Evolutionary conservation across 2,113 vertebrate genomes (phyloP).

Genomic region (Dolichallabes microphthalmus): DNA sequence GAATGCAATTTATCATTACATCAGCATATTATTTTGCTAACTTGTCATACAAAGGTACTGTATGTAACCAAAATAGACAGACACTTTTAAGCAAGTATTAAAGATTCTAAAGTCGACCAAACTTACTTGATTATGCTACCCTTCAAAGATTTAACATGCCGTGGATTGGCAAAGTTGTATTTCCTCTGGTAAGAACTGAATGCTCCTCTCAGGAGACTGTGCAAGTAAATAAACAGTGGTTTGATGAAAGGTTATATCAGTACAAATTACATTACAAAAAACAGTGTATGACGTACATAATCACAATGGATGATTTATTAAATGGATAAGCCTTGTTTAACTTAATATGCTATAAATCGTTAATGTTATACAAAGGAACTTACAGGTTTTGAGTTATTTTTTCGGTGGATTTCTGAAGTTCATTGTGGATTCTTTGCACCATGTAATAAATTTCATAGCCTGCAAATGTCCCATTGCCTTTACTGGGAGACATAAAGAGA

Average conservation of each 20-base stretch:
- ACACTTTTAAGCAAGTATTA: not conserved
- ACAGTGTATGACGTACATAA: not conserved
- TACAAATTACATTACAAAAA: too few species aligned
- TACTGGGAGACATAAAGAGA: constrained; percentile 53
- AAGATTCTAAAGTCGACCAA: not conserved
- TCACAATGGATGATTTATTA: not conserved
- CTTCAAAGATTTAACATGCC: constrained; percentile 69
- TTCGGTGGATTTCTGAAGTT: constrained; percentile 63
- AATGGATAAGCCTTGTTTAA: not conserved
- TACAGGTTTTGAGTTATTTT: constrained; percentile 66
- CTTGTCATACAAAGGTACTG: not conserved
- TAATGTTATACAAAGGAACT: constrained; percentile 16
- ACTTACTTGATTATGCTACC: constrained; percentile 70
- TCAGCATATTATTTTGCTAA: not conserved
- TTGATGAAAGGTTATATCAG: not conserved
- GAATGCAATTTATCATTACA: not conserved
- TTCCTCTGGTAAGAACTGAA: constrained; percentile 74
- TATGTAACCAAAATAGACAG: not conserved
- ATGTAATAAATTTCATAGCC: constrained; percentile 71
- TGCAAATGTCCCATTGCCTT: constrained; percentile 66
- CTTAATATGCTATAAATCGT: not conserved
- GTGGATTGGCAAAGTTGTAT: constrained; percentile 72
- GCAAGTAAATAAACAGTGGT: not conserved
- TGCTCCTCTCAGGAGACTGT: constrained; percentile 69
- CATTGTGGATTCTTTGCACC: constrained; percentile 65